Base-by-base conservation (phyloP, 2,797 vertebrate genomes). In the Alcedo atthis region DNA sequence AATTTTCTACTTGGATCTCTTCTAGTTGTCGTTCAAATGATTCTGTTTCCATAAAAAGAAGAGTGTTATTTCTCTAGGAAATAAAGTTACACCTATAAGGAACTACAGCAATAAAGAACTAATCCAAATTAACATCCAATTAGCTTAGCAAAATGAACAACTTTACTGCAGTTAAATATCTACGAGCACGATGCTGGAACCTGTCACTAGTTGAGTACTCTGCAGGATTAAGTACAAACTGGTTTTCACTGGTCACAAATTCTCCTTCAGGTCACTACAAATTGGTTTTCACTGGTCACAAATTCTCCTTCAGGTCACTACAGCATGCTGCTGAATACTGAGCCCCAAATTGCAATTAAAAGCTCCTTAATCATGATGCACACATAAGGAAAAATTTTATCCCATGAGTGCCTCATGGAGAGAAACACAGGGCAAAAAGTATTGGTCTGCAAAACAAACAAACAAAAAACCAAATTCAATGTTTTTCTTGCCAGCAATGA, bases 1-100 rank as follows among this genome's bases (percentile, higher is more conserved):
- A 99, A 96, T 99, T 99, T 96, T 99, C 99, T 26, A 98, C 98
- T 97, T 99, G 98, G 6, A 98, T 98, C 95, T 99, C 98, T 91
- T 99, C 99, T 93, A 99, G 97, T 94, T 99, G 98, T 81, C 96
- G 98, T 97, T 99, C 98, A 87, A 99, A 97, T 70, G 96, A 97
- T 59, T 97, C 97, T 62, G 97, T 90, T 91, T 97, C 97, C 98
- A 97, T 32, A 96, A 97, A 95, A 89, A 92, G 35, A 96, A 93
- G 3, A 88, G 69, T 20, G 85, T 69, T 69, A 93, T 46, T 94
- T 92, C 91, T 81, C 45, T 59, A 77, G 19, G 35, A 81, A 87
- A 78, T 30, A 87, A 26, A 86, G 37, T 55, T 85, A 77, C 15
- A 32, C 12, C 35, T 67, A 28, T n/a, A 82, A 71, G 1, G 20